These are phyloP conservation scores for Liolophura sinensis DNA, from an alignment of 1,140 invertebrate species.

Conservation along the genomic window DNA sequence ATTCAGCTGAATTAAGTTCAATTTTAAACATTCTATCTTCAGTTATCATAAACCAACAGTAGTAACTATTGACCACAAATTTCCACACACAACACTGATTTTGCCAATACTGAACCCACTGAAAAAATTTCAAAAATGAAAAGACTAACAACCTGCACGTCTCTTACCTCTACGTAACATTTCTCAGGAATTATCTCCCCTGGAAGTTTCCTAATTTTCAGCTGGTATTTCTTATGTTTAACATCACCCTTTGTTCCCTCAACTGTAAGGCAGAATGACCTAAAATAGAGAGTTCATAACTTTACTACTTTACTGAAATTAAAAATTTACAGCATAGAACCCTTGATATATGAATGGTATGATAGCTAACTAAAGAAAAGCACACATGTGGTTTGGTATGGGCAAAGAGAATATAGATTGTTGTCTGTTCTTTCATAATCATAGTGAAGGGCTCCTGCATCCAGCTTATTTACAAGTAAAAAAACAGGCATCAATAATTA, in stretches of 20 bases:
- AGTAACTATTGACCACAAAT: not conserved
- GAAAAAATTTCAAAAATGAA: too few species aligned
- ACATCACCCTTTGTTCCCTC: conserved; percentile 12
- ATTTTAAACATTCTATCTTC: not conserved
- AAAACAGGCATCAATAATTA: too few species aligned
- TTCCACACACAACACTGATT: not conserved
- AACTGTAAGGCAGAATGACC: conserved; percentile 16
- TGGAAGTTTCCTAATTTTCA: conserved; percentile 17
- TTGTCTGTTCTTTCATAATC: too few species aligned
- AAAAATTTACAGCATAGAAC: too few species aligned
- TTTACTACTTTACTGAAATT: not conserved
- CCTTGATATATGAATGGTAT: too few species aligned
- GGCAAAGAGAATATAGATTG: too few species aligned
- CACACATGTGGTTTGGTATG: too few species aligned
- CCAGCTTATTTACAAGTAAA: too few species aligned
- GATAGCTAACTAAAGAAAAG: too few species aligned
- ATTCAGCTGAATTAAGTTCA: not conserved
- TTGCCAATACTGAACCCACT: too few species aligned
- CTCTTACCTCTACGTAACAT: conserved; percentile 17
- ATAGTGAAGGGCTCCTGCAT: too few species aligned
- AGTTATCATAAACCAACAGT: not conserved
- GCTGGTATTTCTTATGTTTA: conserved; percentile 16
- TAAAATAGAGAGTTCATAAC: conserved; percentile 5
- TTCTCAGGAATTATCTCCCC: conserved; percentile 14
- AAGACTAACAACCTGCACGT: not conserved